Percentiles rank a stretch among this genome's conserved stretches.
Conservation (phyloP, 2,113 vertebrate genomes). For the Cheirogaleus medius region DNA sequence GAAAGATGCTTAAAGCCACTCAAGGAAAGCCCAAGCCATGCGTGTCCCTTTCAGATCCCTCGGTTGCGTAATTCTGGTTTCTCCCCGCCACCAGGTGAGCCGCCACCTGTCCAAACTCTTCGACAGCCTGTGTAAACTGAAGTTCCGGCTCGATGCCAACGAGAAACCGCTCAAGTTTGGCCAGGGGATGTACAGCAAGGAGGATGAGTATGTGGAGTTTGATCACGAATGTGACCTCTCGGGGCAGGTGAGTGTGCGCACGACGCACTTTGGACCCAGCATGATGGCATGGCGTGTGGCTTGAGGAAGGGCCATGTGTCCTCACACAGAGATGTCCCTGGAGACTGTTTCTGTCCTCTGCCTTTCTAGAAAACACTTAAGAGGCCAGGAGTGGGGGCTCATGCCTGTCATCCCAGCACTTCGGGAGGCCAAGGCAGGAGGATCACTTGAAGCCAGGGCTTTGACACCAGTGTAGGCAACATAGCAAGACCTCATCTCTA, state of each 20-base stretch:
- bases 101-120: conserved; percentile 85
- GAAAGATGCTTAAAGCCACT: accelerated
- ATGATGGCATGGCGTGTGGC: accelerated
- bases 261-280: accelerated
- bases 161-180: conserved; percentile 67
- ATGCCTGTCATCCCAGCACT: background rate
- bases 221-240: conserved; percentile 81
- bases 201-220: conserved; percentile 81
- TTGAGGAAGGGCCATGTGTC: accelerated
- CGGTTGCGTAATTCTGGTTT: accelerated
- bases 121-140: conserved; percentile 84
- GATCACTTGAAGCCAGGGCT: background rate
- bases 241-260: conserved; percentile 79
- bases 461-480: background rate
- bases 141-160: conserved; percentile 58
- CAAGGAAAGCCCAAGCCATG: accelerated
- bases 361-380: background rate
- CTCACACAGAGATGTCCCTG: accelerated
- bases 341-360: background rate
- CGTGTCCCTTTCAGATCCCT: accelerated
- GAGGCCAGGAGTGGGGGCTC: background rate
- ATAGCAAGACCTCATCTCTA: background rate
- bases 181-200: conserved; percentile 85
- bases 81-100: conserved; percentile 75
- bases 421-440: background rate